phyloP scores from a whole-genome alignment of 2,797 vertebrate genomes.

The Oreonectes daqikongensis region DNA sequence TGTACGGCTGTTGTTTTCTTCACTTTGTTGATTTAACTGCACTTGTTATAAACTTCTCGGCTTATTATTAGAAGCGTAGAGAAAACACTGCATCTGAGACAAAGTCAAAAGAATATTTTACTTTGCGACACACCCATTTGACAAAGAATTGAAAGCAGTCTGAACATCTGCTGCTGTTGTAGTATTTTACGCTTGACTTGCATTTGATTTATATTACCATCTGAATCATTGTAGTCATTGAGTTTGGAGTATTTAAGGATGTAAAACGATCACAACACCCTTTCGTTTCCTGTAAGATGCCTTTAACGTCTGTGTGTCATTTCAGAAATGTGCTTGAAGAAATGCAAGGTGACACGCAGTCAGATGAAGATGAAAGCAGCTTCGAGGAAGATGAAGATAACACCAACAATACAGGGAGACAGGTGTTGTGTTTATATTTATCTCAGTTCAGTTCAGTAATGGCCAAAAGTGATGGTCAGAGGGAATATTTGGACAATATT shows the following conservation, averaged over 20 bases:
- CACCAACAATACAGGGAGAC: slow-evolving; percentile 86
- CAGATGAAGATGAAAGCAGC: slow-evolving; percentile 80
- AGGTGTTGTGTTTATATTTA: slow-evolving; percentile 58
- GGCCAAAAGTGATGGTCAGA: too few species aligned
- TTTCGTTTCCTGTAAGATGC: not conserved
- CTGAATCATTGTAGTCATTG: not conserved
- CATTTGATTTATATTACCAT: not conserved
- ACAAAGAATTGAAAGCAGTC: slow-evolving; percentile 40
- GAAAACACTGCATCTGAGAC: not conserved
- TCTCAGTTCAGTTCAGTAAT: too few species aligned
- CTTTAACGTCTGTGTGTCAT: slow-evolving; percentile 14
- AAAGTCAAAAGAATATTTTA: not conserved
- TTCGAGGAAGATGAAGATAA: slow-evolving; percentile 86
- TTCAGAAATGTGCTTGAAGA: slow-evolving; percentile 53
- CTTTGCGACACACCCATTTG: slow-evolving; percentile 49
- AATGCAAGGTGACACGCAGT: slow-evolving; percentile 71
- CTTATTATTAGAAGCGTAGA: not conserved
- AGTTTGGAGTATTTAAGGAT: not conserved
- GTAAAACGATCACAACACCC: not conserved
- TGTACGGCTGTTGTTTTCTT: not conserved
- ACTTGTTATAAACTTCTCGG: not conserved
- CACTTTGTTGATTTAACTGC: not conserved
- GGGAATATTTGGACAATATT: too few species aligned
- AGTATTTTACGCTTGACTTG: not conserved
- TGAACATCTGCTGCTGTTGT: not conserved